Base-by-base conservation (phyloP, 2,113 vertebrate species). In the Leucoraja erinaceus region DNA sequence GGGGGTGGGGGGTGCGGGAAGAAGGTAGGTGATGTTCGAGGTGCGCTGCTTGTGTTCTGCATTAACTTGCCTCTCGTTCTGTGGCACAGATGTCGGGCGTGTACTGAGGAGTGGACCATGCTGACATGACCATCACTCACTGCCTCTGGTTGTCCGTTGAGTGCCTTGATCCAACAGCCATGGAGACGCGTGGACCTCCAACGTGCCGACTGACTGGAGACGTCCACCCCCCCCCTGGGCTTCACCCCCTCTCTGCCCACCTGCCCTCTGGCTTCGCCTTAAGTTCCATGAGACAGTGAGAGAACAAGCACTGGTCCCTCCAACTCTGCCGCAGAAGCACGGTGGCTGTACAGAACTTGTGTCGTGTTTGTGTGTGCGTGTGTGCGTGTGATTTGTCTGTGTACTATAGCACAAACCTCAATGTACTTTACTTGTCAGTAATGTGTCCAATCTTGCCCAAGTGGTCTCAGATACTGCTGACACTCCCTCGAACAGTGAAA, bases 111-210 rank as follows among this genome's bases (percentile, higher is more conserved):
- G 95, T 90, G 93, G 95, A 93, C 94, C 94, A 95, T 95, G 96
- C 96, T 96, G 38, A 47, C 1, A 47, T 47, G 97, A 97, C 96
- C 97, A 95, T 96, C 96, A 96, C 95, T 97, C 96, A 97, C 96
- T 97, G 96, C 96, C 96, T 96, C 95, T 95, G 95, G 96, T 95
- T 95, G 94, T 94, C 95, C 97, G 97, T 96, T 95, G 96, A 98
- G 98, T 99, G 98, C 98, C 98, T 99, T 99, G 97, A 97, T 96
- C 95, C 96, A 97, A 97, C 95, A 96, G 96, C 97, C 97, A 97
- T 96, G 94, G 75, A 95, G 94, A 95, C 94, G 95, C 95, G 93
- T 95, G 96, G 96, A 68, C 95, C 94, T 94, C 93, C 95, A 94
- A 74, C 91, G 94, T 95, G 94, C 94, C 94, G 95, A 96, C 96